Base-by-base conservation (phyloP, 2,888 invertebrate species). In the Mesoligia furuncula region DNA sequence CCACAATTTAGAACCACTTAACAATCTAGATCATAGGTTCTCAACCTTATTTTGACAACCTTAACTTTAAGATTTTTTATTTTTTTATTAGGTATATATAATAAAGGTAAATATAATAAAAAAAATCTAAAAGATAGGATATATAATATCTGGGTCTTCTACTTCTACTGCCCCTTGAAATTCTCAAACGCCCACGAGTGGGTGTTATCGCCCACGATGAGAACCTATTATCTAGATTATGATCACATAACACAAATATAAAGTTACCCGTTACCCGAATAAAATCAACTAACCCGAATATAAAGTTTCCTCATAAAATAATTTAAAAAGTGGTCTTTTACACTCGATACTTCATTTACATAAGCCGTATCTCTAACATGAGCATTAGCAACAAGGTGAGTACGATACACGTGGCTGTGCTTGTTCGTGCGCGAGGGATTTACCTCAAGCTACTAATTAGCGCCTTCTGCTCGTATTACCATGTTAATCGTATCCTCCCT, bases 371-470 rank as follows among this genome's bases (percentile, higher is more conserved):
- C 51, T 68, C 17, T 48, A 80, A 78, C 20, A 13, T 42, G 31
- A 42, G 39, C 17, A 31, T 67, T 20, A 57, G 3, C 27, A 67
- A 11, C 27, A 54, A 62, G 67, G 45, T 67, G 27, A 75, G 36
- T 69, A 66, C 36, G 64, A 51, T 59, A 69, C 69, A 68, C 54
- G 59, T 9, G 68, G 27, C 27, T 27, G 51, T 64, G 73, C 51
- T 48, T 57, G 45, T 71, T 75, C 66, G 78, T 79, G 76, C 77
- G 77, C 59, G 85, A 72, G 73, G 85, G 88, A 85, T 90, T 91
- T 90, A 90, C 91, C 91, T 91, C 89, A 84, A 91, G 91, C 90
- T 90, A 91, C 93, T 95, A 94, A 95, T 95, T 95, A 95, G 92
- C 80, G 90, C 90, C 91, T 92, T 93, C 89, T 91, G 91, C 90